Percentiles rank a stretch among this genome's conserved stretches.
Evolutionary conservation across 2,888 invertebrate genomes (phyloP).

Genomic region (Acrobasis repandana): DNA sequence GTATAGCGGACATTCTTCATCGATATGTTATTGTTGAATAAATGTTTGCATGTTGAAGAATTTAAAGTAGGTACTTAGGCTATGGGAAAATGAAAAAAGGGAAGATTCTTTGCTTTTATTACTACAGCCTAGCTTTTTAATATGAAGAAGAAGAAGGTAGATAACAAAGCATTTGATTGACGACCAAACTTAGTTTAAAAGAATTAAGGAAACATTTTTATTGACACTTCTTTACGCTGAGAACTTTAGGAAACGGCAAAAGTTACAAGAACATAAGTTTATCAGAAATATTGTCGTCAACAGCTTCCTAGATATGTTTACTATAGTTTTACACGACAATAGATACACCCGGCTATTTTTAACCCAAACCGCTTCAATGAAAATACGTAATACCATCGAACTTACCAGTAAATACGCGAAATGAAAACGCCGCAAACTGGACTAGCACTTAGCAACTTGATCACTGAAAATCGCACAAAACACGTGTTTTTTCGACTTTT

Average conservation of each 20-base stretch:
- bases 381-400: slow-evolving; percentile 43
- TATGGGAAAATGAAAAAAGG: too few species aligned
- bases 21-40: too few species aligned
- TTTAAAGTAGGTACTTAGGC: background rate
- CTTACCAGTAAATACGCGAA: slow-evolving; percentile 49
- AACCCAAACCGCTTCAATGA: slow-evolving; percentile 47
- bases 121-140: too few species aligned
- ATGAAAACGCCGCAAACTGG: slow-evolving; percentile 36
- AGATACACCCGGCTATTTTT: slow-evolving; percentile 48
- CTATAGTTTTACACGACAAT: slow-evolving; percentile 17
- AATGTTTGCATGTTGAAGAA: too few species aligned
- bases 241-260: background rate
- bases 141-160: too few species aligned
- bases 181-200: too few species aligned
- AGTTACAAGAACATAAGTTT: background rate
- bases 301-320: slow-evolving; percentile 9
- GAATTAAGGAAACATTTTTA: too few species aligned
- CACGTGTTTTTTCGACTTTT: slow-evolving; percentile 49
- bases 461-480: slow-evolving; percentile 61
- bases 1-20: too few species aligned
- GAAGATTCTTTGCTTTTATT: too few species aligned
- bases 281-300: background rate
- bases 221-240: background rate
- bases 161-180: too few species aligned
- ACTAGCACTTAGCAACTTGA: slow-evolving; percentile 44